phyloP scores from a whole-genome alignment of 1,140 invertebrate genomes.

The Nasonia vitripennis region DNA sequence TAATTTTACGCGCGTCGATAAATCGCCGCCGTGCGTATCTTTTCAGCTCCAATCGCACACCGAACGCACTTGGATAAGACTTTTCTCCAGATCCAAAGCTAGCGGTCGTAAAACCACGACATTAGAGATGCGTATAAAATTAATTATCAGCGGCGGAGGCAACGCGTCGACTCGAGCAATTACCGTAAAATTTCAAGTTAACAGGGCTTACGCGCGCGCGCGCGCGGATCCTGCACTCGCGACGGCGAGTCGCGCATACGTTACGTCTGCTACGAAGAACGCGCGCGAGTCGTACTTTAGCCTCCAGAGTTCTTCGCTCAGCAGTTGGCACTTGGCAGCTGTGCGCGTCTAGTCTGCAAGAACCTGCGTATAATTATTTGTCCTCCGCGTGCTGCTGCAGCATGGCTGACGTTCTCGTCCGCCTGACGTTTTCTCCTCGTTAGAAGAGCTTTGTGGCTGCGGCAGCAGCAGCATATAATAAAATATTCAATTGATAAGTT shows the following conservation, averaged over 20 bases:
- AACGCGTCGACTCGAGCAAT: not conserved
- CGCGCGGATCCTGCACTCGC: not conserved
- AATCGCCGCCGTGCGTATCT: constrained; percentile 3
- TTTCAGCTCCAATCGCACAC: too few relatives aligned
- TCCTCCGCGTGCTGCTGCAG: not conserved
- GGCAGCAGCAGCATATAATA: not conserved
- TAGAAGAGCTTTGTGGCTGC: not conserved
- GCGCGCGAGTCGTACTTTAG: not conserved
- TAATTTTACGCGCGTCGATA: constrained; percentile 34
- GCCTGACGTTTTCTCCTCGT: not conserved
- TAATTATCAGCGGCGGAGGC: not conserved
- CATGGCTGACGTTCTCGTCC: not conserved
- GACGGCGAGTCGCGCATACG: not conserved
- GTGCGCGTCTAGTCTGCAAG: not conserved
- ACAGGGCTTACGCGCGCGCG: not conserved
- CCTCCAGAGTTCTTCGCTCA: not conserved
- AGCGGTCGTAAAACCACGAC: not conserved
- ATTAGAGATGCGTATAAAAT: constrained; percentile 2
- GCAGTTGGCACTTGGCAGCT: not conserved
- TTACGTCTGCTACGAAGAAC: not conserved
- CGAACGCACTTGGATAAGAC: not conserved
- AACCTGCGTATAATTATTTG: not conserved
- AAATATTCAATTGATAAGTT: constrained; percentile 2
- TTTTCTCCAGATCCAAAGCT: not conserved
- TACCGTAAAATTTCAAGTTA: constrained; percentile 1